Evolutionary conservation across 2,797 vertebrate genomes (phyloP).

Genomic region (Melanotaenia parkinsoni): DNA sequence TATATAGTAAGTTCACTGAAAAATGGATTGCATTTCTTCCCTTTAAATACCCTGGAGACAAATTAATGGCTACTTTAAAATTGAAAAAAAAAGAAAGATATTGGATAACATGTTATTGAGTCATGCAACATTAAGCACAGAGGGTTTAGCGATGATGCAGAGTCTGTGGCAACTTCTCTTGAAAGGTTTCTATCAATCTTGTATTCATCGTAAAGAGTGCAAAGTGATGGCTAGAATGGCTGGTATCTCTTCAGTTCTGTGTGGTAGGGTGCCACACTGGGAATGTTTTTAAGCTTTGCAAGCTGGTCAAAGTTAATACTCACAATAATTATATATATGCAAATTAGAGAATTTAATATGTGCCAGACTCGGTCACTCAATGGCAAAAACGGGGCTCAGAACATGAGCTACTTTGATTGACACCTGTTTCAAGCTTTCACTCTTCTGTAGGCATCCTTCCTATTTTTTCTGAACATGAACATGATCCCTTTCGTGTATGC

Average conservation of each 20-base stretch:
- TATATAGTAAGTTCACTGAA: too few species aligned
- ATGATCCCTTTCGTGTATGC: too few species aligned
- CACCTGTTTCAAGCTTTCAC: too few species aligned
- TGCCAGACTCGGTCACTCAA: neutral
- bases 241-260: neutral
- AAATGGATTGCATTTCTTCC: too few species aligned
- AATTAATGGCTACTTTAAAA: too few species aligned
- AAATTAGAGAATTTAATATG: neutral
- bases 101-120: too few species aligned
- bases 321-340: neutral
- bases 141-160: neutral
- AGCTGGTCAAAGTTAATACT: neutral
- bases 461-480: too few species aligned
- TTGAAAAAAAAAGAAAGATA: too few species aligned
- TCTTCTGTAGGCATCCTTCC: too few species aligned
- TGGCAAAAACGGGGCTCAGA: neutral
- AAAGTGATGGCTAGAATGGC: neutral
- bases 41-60: too few species aligned
- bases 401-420: too few species aligned
- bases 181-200: neutral
- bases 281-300: neutral
- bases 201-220: neutral
- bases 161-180: neutral
- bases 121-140: neutral
- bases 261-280: neutral